These are phyloP conservation scores for Ceyx melanurus DNA, from an alignment of 2,113 vertebrate species.

Conservation along the genomic window DNA sequence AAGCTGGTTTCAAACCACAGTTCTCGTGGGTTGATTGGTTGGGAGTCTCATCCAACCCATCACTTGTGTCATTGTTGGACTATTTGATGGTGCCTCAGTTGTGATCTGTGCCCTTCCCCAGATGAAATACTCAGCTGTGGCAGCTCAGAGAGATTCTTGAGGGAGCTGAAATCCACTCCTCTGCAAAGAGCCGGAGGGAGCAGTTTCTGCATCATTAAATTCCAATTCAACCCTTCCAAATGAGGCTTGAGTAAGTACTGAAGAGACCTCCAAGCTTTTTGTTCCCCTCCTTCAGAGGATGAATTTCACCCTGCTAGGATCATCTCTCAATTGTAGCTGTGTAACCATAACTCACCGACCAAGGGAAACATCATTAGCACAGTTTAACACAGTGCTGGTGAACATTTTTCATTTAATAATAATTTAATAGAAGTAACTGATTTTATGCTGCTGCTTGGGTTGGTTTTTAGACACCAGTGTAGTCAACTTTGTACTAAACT, in stretches of 20 bases:
- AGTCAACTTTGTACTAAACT: not conserved
- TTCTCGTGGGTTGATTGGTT: not conserved
- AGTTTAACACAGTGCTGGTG: not conserved
- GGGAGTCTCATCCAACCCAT: not conserved
- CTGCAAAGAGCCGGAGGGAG: not conserved
- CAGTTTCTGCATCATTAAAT: slow-evolving; percentile 6
- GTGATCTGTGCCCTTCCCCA: not conserved
- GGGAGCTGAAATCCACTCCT: not conserved
- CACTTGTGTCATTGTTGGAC: not conserved
- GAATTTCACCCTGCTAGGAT: not conserved
- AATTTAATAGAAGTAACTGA: not conserved
- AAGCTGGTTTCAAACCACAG: not conserved
- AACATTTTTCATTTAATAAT: not conserved
- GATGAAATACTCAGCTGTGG: not conserved
- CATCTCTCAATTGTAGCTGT: not conserved
- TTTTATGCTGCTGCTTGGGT: not conserved
- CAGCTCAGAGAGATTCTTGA: not conserved
- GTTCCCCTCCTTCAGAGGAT: not conserved
- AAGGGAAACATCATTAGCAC: not conserved
- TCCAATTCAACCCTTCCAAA: slow-evolving; percentile 45
- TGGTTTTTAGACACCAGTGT: not conserved
- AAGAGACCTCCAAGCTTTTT: not conserved
- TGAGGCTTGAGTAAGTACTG: not conserved
- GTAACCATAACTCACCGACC: not conserved
- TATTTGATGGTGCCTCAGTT: not conserved